phyloP scores from a whole-genome alignment of 1,140 invertebrate genomes.

The Psix sp. region DNA sequence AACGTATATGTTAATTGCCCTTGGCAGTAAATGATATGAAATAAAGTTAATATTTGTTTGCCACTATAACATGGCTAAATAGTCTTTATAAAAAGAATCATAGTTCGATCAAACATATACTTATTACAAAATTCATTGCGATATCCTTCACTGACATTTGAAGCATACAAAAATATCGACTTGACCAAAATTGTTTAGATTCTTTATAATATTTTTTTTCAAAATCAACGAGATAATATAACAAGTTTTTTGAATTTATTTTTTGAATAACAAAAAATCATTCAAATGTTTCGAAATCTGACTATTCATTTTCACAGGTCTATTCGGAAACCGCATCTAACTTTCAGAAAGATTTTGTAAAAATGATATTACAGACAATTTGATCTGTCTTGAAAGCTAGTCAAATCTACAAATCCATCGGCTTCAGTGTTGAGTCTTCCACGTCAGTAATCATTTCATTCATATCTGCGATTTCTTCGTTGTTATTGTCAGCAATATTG shows the following conservation, averaged over 20 bases:
- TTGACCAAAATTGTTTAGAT: no score
- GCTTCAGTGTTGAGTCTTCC: conserved; percentile 58
- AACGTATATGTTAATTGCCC: conserved; percentile 1
- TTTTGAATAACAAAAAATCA: no score
- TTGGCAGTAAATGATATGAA: conserved; percentile 23
- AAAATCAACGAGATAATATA: no score
- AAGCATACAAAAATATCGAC: conserved; percentile 25
- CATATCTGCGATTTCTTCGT: conserved; percentile 66
- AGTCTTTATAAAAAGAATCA: background rate
- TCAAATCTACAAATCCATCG: conserved; percentile 70
- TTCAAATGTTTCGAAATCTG: no score
- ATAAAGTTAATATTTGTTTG: background rate
- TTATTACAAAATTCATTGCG: background rate
- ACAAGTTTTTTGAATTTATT: no score
- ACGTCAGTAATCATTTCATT: conserved; percentile 60
- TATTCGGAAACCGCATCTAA: background rate
- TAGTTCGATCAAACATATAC: no score
- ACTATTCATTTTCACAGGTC: no score
- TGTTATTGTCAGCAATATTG: conserved; percentile 60
- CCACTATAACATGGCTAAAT: conserved; percentile 40
- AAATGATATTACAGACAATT: background rate
- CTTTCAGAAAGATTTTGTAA: background rate
- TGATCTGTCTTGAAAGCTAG: background rate
- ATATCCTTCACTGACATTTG: background rate
- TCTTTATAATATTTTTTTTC: no score